Evolutionary conservation across 2,113 vertebrate genomes (phyloP), one percentile per base, ranked within the genome.

Genomic region (Coracopsis vasa): DNA sequence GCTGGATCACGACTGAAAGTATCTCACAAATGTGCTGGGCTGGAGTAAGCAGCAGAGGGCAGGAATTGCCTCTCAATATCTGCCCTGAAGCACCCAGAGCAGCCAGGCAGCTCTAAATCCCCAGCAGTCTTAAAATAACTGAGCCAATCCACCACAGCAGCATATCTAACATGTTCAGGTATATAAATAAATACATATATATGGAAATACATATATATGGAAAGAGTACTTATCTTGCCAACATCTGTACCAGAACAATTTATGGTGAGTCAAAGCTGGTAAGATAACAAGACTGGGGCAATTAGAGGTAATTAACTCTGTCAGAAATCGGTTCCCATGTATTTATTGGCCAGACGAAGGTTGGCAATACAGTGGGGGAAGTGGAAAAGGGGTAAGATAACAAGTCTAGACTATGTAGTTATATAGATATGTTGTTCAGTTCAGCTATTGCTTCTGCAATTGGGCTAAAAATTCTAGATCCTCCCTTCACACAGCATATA

Each of bases 161-260:
- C 56, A 41, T 56, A 77, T 24, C 56, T 67, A n/a, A 54, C 16
- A 13, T 29, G 56, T 37, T 74, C 1, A 7, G 39, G 29, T 78
- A 42, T 8, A 70, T n/a, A 90, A 90, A 88, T 50, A 70, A 80
- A 89, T 35, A 44, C 31, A 56, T 35, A 45, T n/a, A 29, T 62
- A 62, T 47, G n/a, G n/a, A n/a, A n/a, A n/a, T n/a, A n/a, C 44
- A 73, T 41, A 65, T 25, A 73, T 50, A 56, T 33, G 56, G 37
- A 84, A 17, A 75, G 45, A 86, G 50, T 84, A 86, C 72, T 90
- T 96, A 80, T 88, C 94, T 86, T 86, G 91, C 65, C 80, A 96
- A 47, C 31, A 84, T 88, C 69, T 67, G 27, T 71, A 86, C 10
- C 0, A 7, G 48, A 75, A 25, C 53, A 83, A 90, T 86, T 94